Evolutionary conservation across 1,140 invertebrate species (phyloP).

Genomic region (Pseudomyrmex pallidus): DNA sequence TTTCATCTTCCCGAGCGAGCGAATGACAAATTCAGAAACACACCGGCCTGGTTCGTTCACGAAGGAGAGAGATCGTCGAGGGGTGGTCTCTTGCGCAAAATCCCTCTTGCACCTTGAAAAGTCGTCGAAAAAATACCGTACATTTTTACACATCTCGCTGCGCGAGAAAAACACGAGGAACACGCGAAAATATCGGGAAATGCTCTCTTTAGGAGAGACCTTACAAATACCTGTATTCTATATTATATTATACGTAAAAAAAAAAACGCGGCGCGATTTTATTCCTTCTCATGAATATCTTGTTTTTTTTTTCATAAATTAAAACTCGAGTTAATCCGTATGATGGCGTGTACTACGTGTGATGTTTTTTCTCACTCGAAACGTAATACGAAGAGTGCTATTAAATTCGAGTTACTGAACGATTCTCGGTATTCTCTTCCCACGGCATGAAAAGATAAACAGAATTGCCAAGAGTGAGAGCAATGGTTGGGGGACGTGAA

Average conservation of each 20-base stretch:
- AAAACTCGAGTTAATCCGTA: background rate
- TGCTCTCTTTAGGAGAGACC: slow-evolving; percentile 44
- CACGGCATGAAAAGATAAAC: slow-evolving; percentile 41
- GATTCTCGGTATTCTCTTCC: slow-evolving; percentile 14
- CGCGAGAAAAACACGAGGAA: slow-evolving; percentile 7
- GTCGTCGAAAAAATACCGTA: slow-evolving; percentile 1
- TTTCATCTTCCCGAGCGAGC: slow-evolving; percentile 42
- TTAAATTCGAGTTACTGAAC: slow-evolving; percentile 27
- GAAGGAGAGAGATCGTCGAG: slow-evolving; percentile 19
- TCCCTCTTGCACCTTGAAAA: slow-evolving; percentile 14
- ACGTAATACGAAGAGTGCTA: slow-evolving; percentile 2
- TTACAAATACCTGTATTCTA: background rate
- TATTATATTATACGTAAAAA: background rate
- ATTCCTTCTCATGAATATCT: background rate
- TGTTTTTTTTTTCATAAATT: background rate
- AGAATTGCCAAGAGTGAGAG: slow-evolving; percentile 37
- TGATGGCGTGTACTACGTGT: no score
- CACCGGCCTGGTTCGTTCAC: slow-evolving; percentile 1
- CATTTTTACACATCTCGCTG: slow-evolving; percentile 9
- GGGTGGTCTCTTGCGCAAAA: background rate
- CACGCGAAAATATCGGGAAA: slow-evolving; percentile 11
- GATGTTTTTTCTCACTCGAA: background rate
- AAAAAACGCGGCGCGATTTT: background rate
- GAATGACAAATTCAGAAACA: slow-evolving; percentile 58
- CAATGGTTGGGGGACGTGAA: slow-evolving; percentile 45